Evolutionary conservation across 2,113 vertebrate species (phyloP), one percentile per base, ranked within the genome.

Genomic region (Microtus richardsoni): DNA sequence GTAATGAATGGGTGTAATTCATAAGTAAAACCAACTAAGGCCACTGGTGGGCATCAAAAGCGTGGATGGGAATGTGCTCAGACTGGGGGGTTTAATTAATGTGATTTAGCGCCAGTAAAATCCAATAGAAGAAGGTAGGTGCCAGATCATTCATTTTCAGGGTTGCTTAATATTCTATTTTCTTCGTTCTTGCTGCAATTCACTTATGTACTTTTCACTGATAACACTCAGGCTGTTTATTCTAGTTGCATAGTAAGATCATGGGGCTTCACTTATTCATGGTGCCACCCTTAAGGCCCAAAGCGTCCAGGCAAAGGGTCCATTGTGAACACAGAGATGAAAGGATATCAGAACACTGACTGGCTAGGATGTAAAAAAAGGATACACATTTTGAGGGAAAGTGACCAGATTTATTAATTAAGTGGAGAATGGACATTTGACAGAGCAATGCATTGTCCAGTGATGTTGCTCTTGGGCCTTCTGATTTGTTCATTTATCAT

Each of bases 301-400:
- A 47, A 75, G 70, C 9, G 16, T 16, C 24, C 41, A 41, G 19
- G 6, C 0, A 0, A 28, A 28, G 77, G 39, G 5, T 21, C 60
- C 47, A 2, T 10, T 24, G 30, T 12, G 22, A 49, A 21, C 2
- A 17, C 33, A 39, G 82, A 44, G 24, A 24, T 54, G 22, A 49
- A 14, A 2, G 0, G 62, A 30, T 47, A 2, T 3, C 28, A 17
- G 16, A 33, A 33, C 7, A 24, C 28, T n/a, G 7, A 13, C 14
- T 41, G 44, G 7, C 22, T 91, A 47, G 11, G 22, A 21, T 68
- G 12, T 39, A 71, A 36, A 49, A 11, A 49, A 74, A 54, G 44
- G 44, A 16, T 6, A 4, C 2, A 11, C 5, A 4, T 2, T 0
- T 33, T 60, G 19, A 41, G 39, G 41, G 33, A n/a, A 13, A 33